Evolutionary conservation across 2,113 vertebrate genomes (phyloP).

Genomic region (Apistogramma diplotaenia): DNA sequence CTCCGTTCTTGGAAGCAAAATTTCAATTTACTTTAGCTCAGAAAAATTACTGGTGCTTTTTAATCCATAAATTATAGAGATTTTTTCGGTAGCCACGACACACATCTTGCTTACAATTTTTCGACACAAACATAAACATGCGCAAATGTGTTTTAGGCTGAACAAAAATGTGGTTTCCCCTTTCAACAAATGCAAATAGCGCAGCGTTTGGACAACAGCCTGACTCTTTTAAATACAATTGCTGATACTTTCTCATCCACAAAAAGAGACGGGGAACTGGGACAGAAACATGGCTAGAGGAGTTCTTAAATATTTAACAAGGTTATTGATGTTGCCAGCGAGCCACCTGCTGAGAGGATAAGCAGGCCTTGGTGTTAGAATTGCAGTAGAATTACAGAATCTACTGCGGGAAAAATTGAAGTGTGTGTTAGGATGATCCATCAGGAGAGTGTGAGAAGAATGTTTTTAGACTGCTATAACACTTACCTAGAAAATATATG

Average conservation of each 20-base stretch:
- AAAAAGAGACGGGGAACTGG: not conserved
- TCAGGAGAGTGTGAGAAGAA: not conserved
- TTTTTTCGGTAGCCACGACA: rapidly evolving
- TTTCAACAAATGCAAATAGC: not conserved
- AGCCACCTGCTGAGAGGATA: constrained; percentile 30
- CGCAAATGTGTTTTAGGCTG: not conserved
- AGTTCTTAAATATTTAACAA: constrained; percentile 50
- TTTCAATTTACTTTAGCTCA: too few species aligned
- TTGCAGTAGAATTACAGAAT: constrained; percentile 20
- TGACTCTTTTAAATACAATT: not conserved
- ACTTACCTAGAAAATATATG: not conserved
- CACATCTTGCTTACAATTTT: not conserved
- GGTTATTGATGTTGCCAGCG: constrained; percentile 51
- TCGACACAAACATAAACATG: not conserved
- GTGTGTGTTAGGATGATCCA: not conserved
- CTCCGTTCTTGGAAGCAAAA: too few species aligned
- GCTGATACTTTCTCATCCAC: not conserved
- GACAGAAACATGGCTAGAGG: not conserved
- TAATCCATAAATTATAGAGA: not conserved
- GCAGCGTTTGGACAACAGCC: not conserved
- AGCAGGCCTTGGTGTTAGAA: constrained; percentile 22
- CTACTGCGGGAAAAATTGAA: not conserved
- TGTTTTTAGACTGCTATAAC: not conserved
- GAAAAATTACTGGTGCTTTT: not conserved
- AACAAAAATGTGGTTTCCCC: not conserved